A percentile compares a stretch with the other conserved stretches of the same genome.
phyloP scores from a whole-genome alignment of 2,888 invertebrate genomes.

The Lycophotia porphyrea region DNA sequence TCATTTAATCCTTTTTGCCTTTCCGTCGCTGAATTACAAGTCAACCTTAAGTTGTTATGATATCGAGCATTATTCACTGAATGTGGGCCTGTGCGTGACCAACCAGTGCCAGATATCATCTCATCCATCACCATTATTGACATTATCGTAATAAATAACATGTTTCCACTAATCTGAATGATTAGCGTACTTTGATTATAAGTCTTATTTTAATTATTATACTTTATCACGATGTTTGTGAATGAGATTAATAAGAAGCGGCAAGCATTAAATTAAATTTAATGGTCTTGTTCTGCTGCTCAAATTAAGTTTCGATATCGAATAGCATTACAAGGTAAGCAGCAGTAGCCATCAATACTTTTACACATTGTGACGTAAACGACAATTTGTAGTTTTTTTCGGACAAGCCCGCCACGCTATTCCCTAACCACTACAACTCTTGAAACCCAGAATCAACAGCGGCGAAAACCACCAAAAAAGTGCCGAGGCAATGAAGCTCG shows the following conservation, averaged over 20 bases:
- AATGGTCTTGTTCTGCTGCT: neutral
- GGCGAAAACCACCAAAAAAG: neutral
- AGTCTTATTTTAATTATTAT: constrained; percentile 5
- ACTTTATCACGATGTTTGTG: constrained; percentile 17
- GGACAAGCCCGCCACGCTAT: neutral
- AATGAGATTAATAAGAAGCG: constrained; percentile 11
- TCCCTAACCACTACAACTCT: neutral
- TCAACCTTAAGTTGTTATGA: constrained; percentile 5
- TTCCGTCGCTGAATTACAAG: constrained; percentile 16
- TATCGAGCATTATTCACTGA: constrained; percentile 19
- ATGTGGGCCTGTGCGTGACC: constrained; percentile 47
- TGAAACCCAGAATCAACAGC: neutral
- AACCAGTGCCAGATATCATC: constrained; percentile 49
- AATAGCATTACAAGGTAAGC: neutral
- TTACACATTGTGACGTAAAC: neutral
- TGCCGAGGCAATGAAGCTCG: neutral
- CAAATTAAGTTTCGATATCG: neutral
- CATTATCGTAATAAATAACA: constrained; percentile 41
- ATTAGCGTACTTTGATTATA: constrained; percentile 22
- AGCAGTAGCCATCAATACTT: neutral
- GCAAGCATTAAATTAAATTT: neutral
- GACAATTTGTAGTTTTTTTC: neutral
- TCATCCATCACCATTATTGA: constrained; percentile 47
- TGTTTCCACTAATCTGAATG: constrained; percentile 2
- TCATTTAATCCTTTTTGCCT: constrained; percentile 37